Evolutionary conservation across 2,797 vertebrate genomes (phyloP).

Genomic region (Amblyopsis hoosieri): DNA sequence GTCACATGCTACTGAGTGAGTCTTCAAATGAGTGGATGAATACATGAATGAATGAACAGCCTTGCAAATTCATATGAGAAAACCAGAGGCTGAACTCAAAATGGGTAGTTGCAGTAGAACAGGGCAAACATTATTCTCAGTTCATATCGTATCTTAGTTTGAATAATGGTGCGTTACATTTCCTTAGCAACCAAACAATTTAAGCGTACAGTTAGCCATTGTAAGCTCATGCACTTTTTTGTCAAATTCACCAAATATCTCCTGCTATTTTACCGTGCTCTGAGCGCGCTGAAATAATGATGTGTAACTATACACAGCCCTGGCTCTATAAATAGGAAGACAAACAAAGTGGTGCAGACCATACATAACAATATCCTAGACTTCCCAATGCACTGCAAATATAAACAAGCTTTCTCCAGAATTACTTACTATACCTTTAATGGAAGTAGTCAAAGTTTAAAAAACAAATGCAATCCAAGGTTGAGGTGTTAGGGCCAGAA

Average conservation of each 20-base stretch:
- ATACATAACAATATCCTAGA: too few relatives aligned
- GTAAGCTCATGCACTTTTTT: too few relatives aligned
- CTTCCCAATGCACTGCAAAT: too few relatives aligned
- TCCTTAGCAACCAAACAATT: slow-evolving; percentile 13
- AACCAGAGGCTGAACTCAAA: slow-evolving; percentile 54
- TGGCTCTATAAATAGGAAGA: too few relatives aligned
- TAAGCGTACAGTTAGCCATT: neutral
- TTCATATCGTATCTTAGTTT: neutral
- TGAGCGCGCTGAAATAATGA: too few relatives aligned
- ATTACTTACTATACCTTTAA: too few relatives aligned
- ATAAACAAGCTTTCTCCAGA: too few relatives aligned
- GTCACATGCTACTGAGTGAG: slow-evolving; percentile 73
- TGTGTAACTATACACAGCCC: too few relatives aligned
- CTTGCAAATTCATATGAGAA: slow-evolving; percentile 59
- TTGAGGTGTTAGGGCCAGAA: too few relatives aligned
- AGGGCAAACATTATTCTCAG: neutral
- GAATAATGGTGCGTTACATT: slow-evolving; percentile 15
- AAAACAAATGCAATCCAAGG: neutral
- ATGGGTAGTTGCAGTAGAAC: slow-evolving; percentile 31
- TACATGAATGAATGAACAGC: slow-evolving; percentile 62
- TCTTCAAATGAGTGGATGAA: slow-evolving; percentile 72
- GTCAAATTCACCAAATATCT: too few relatives aligned
- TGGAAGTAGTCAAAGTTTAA: neutral
- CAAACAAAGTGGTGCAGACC: too few relatives aligned
- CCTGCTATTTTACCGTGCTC: too few relatives aligned